Percentiles rank a stretch among this genome's conserved stretches.
phyloP scores from a whole-genome alignment of 2,888 invertebrate genomes.

The Cerastoderma edule region DNA sequence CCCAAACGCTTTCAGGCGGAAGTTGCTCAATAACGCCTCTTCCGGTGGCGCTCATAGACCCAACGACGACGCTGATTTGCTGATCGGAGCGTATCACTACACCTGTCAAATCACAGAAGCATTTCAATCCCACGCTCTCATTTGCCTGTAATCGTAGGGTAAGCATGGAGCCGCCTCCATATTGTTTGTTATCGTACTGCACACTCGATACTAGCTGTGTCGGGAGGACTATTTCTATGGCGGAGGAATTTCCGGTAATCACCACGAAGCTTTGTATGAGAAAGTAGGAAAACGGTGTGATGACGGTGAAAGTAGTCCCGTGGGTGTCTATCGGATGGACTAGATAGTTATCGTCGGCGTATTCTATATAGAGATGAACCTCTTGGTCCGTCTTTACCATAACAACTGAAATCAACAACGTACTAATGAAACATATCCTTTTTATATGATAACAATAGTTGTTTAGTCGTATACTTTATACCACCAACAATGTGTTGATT shows the following conservation, averaged over 20 bases:
- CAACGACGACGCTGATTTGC: constrained; percentile 46
- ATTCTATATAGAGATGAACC: constrained; percentile 42
- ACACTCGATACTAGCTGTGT: constrained; percentile 14
- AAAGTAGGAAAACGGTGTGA: constrained; percentile 14
- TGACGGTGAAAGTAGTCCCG: constrained; percentile 36
- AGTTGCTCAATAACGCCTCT: constrained; percentile 42
- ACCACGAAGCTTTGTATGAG: constrained; percentile 40
- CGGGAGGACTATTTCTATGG: constrained; percentile 40
- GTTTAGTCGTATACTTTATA: no score
- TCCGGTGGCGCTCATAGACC: constrained; percentile 20
- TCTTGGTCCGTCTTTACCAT: constrained; percentile 30
- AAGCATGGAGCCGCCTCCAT: constrained; percentile 33
- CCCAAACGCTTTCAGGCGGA: constrained; percentile 40
- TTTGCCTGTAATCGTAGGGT: constrained; percentile 37
- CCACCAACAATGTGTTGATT: no score
- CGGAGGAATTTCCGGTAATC: constrained; percentile 45
- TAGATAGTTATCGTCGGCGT: constrained; percentile 32
- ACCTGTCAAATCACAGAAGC: constrained; percentile 56
- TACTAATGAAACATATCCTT: no score
- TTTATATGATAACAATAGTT: no score
- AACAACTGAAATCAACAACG: constrained; percentile 47
- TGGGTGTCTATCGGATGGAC: constrained; percentile 41
- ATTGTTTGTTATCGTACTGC: constrained; percentile 22
- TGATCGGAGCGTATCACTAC: constrained; percentile 44
- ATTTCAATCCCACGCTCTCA: constrained; percentile 36